These are phyloP conservation scores for Eclectus roratus DNA, from an alignment of 2,113 vertebrate species.

Conservation along the genomic window DNA sequence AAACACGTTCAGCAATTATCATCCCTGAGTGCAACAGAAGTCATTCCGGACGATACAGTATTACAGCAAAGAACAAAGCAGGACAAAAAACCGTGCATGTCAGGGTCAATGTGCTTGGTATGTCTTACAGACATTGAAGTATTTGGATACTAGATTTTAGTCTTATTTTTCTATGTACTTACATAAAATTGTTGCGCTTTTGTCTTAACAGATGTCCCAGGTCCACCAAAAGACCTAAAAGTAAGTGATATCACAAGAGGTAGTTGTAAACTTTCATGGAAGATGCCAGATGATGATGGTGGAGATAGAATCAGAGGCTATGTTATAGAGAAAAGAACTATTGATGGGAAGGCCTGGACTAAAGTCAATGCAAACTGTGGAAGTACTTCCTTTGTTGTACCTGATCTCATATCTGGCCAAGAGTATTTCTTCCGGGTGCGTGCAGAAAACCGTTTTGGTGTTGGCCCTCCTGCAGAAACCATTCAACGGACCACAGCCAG, in stretches of 20 bases:
- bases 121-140: not conserved
- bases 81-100: conserved; percentile 90
- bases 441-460: conserved; percentile 93
- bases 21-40: conserved; percentile 86
- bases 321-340: conserved; percentile 92
- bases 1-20: conserved; percentile 81
- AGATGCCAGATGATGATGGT: conserved; percentile 91
- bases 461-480: conserved; percentile 83
- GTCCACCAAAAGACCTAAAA: conserved; percentile 91
- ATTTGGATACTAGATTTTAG: not conserved
- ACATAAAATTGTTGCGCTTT: not conserved
- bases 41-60: conserved; percentile 90
- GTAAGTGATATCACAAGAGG: conserved; percentile 92
- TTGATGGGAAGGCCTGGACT: conserved; percentile 94
- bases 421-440: conserved; percentile 93
- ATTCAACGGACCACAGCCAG: conserved; percentile 83
- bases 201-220: conserved; percentile 85
- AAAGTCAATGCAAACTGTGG: conserved; percentile 91
- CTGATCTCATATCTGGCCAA: conserved; percentile 89
- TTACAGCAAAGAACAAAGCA: conserved; percentile 92
- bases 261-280: conserved; percentile 94
- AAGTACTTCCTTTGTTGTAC: conserved; percentile 86
- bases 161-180: not conserved
- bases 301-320: conserved; percentile 95
- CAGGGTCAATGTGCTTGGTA: conserved; percentile 92